Evolutionary conservation across 1,140 invertebrate genomes (phyloP).

Genomic region (Holotrichia oblita): DNA sequence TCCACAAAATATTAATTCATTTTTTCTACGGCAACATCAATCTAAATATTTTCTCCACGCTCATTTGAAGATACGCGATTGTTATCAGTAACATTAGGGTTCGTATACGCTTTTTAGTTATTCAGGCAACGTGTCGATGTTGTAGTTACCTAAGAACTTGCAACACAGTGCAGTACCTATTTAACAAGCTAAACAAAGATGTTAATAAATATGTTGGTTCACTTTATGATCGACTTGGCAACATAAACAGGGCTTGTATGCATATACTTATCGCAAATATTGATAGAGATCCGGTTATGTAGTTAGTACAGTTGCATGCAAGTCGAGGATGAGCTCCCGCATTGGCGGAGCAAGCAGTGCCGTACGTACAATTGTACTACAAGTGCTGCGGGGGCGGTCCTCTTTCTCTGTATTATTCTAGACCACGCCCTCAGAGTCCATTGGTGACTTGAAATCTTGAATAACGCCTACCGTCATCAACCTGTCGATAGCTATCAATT

Average conservation of each 20-base stretch:
- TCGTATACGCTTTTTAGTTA: background rate
- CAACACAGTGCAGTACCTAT: background rate
- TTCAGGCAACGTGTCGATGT: background rate
- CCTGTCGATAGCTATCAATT: slow-evolving; percentile 12
- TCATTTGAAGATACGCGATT: no score
- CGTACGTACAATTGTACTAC: slow-evolving; percentile 6
- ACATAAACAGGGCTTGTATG: background rate
- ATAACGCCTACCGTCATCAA: slow-evolving; percentile 5
- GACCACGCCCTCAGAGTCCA: slow-evolving; percentile 1
- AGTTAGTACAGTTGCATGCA: background rate
- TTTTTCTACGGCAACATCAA: no score
- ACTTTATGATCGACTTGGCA: background rate
- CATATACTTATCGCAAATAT: background rate
- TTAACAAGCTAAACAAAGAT: background rate
- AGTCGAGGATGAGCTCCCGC: background rate
- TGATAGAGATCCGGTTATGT: background rate
- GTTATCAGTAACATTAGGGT: no score
- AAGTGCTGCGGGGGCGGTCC: slow-evolving; percentile 5
- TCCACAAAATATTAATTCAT: no score
- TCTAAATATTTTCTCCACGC: no score
- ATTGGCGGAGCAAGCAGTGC: background rate
- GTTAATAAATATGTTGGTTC: background rate
- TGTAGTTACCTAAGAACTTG: background rate
- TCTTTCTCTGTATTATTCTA: background rate
- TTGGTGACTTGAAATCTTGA: background rate